A percentile compares a stretch with the other conserved stretches of the same genome.
phyloP scores from a whole-genome alignment of 2,113 vertebrate species.

The Chlorodrepanis virens region DNA sequence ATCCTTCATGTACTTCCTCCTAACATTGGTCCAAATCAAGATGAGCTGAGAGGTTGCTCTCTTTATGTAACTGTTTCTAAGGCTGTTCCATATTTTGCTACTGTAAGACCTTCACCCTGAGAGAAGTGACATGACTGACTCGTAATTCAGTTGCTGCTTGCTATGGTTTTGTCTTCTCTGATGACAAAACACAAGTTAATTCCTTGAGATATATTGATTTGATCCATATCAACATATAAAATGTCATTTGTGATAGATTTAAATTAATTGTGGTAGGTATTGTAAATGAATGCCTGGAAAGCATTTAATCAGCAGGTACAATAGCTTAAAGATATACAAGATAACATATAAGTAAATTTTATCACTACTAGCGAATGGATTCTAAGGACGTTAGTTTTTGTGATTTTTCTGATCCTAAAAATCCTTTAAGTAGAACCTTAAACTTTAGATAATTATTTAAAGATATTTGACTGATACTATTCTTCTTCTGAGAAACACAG shows the following conservation, averaged over 20 bases:
- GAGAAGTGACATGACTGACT: not conserved
- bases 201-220: not conserved
- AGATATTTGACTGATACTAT: not conserved
- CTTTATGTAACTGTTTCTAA: not conserved
- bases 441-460: not conserved
- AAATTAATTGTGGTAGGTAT: not conserved
- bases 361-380: not conserved
- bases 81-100: not conserved
- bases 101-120: not conserved
- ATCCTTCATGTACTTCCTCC: not conserved
- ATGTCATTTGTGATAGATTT: not conserved
- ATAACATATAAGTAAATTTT: not conserved
- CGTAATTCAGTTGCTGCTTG: not conserved
- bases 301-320: not conserved
- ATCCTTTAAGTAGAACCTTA: not conserved
- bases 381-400: not conserved
- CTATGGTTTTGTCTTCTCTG: not conserved
- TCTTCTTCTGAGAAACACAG: not conserved
- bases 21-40: fast-evolving
- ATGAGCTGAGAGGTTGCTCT: not conserved
- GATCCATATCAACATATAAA: not conserved
- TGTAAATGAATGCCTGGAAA: not conserved
- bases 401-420: not conserved
- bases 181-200: not conserved
- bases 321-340: not conserved